Evolutionary conservation across 2,113 vertebrate species (phyloP), one percentile per base, ranked within the genome.

Genomic region (Labeo catla): DNA sequence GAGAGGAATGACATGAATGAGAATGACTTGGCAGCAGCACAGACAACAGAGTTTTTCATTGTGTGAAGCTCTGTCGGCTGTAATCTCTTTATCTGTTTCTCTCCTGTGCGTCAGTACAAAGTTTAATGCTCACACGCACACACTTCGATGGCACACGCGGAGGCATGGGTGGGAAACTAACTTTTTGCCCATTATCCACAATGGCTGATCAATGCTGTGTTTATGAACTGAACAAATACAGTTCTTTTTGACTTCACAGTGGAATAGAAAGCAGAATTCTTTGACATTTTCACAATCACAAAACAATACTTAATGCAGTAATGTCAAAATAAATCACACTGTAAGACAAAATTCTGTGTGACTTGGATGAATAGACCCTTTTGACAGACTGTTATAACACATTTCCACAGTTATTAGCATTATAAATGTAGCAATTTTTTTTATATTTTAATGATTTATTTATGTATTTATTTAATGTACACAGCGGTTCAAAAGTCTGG

Each of bases 1-100:
- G 36, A 52, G 23, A 72, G 10, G 43, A 45, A 57, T 8, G 28
- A 21, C 43, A n/a, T 23, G 43, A 74, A 49, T 49, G 43, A 74
- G 72, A 73, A 73, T 47, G 70, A 73, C 70, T n/a, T 16, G 43
- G 43, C 19, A 23, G 43, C 39, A 73, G 6, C 6, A 47, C 70
- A 7, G 70, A 73, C 19, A 47, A 23, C 65, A 70, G 63, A 70
- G 15, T 34, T 73, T 84, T 83, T 43, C 49, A 72, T 84, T 61
- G 12, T 59, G 68, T 54, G n/a, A 54, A 84, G 45, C 36, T 9
- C 54, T 16, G 19, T 57, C 39, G 72, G 59, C 72, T 50, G 43
- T 76, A 66, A 77, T 84, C 84, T 79, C 82, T 89, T 86, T 76
- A 86, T 4, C 13, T 86, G 84, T 73, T 57, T 54, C 50, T 84